Base-by-base conservation (phyloP, 2,888 invertebrate species). In the Zygogramma bicolorata region DNA sequence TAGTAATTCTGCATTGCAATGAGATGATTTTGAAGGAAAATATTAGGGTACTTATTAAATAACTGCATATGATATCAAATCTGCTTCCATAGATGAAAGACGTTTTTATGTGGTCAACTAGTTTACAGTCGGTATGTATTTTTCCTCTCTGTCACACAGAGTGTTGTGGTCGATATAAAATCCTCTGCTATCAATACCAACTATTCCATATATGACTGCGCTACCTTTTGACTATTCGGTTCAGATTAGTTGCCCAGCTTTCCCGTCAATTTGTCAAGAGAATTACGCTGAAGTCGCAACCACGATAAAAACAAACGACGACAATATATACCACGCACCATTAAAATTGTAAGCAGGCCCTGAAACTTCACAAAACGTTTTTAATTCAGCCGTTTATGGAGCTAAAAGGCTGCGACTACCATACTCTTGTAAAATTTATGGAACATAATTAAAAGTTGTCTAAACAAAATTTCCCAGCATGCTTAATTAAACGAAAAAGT, bases 391-490 rank as follows among this genome's bases (percentile, higher is more conserved):
- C 61, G 31, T 61, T 61, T 34, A 40, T 40, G 25, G 38, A 40
- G 25, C 40, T 61, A 61, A 40, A 38, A 62, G 42, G 15, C 42
- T 25, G 27, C 62, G 15, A 40, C 62, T 63, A 25, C 42, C 46
- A 46, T 42, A 40, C 25, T 46, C 13, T 25, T 40, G 63, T 29
- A 38, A 38, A 63, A 63, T 63, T 63, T 63, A 63, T 62, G 34
- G 38, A 63, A 63, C 63, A 63, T 63, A 63, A 63, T 63, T 63
- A 63, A 63, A 63, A 63, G 40, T 42, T 46, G 27, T 25, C 38
- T 25, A 63, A 42, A 63, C 29, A 42, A 27, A 38, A 42, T 62
- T 62, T 62, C 42, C 20, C 27, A 13, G 62, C 42, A 8, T 25
- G 27, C 63, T 27, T 25, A 46, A 29, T 63, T 63, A 46, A 63